Percentiles rank a stretch among this genome's conserved stretches.
These are phyloP conservation scores for Aphelenchoides besseyi DNA, from an alignment of 1,140 invertebrate species.

Conservation along the genomic window DNA sequence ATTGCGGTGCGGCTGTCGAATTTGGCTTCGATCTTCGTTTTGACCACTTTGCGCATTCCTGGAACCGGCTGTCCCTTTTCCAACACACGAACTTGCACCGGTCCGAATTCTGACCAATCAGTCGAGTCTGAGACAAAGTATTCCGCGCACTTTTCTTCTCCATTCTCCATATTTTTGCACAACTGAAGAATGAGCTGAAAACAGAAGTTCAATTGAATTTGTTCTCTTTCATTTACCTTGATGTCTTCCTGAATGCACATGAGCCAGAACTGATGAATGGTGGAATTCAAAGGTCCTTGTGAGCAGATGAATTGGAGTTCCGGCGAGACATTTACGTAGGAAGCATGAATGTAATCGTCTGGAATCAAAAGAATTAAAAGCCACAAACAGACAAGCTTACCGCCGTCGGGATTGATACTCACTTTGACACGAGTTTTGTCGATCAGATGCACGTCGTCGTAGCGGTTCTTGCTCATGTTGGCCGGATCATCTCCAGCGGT, in stretches of 20 bases:
- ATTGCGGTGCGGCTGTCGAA: not conserved
- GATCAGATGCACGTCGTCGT: slow-evolving; percentile 40
- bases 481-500: slow-evolving; percentile 16
- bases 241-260: slow-evolving; percentile 25
- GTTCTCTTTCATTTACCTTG: slow-evolving; percentile 22
- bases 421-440: slow-evolving; percentile 44
- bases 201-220: slow-evolving; percentile 25
- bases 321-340: slow-evolving; percentile 25
- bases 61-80: slow-evolving; percentile 12
- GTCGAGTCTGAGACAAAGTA: slow-evolving; percentile 14
- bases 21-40: slow-evolving; percentile 33
- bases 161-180: slow-evolving; percentile 35
- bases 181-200: slow-evolving; percentile 37
- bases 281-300: slow-evolving; percentile 33
- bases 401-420: slow-evolving; percentile 37
- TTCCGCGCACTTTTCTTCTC: slow-evolving; percentile 37
- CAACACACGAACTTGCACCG: slow-evolving; percentile 34
- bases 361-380: slow-evolving; percentile 17
- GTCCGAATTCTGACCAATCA: slow-evolving; percentile 19
- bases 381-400: slow-evolving; percentile 30
- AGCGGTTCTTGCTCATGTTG: slow-evolving; percentile 41
- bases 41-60: slow-evolving; percentile 36
- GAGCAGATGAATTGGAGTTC: slow-evolving; percentile 32
- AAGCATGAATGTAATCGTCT: slow-evolving; percentile 44
- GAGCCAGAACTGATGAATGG: slow-evolving; percentile 30